Evolutionary conservation across 1,140 invertebrate species (phyloP), one percentile per base, ranked within the genome.

Genomic region (Drosophila ercepeae): DNA sequence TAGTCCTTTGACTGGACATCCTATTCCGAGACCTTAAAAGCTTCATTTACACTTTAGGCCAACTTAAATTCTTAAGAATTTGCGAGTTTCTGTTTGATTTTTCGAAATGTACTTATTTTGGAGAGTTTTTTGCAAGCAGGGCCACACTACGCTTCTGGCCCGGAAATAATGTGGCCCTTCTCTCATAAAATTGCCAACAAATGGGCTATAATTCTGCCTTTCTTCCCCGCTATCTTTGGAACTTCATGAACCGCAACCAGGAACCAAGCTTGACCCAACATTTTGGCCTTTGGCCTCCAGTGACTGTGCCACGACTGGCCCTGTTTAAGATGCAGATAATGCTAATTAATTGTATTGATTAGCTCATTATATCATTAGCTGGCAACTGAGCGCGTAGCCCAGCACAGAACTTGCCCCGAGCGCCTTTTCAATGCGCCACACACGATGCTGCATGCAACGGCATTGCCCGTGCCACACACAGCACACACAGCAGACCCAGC

Each of bases 261-360:
- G n/a, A n/a, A n/a, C 3, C 29, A 9, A 6, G 0, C 13, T 39
- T 14, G 13, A 13, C 36, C 36, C n/a, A 39, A 39, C 9, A 32
- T 32, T 11, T 32, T 32, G 29, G 29, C 29, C 29, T n/a, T 32
- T 32, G 29, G 29, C 29, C 29, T 32, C 29, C 29, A n/a, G 0
- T n/a, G 11, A 11, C 13, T 39, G 36, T 39, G 36, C 36, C 14
- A 39, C 36, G 36, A 16, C 14, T 14, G 14, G 32, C 11, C 32
- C 70, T 63, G 63, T 71, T 78, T 53, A 70, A 64, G 64, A 54
- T 79, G 72, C 75, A 73, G 75, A 67, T 86, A 86, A 84, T 84
- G 70, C 72, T 76, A 84, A 86, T 88, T 81, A 86, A 86, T 86
- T 86, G 72, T 58, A 86, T 86, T 86, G 81, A 86, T 86, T 86